These are phyloP conservation scores for Liodrosophila aerea DNA, from an alignment of 2,888 invertebrate species.

Conservation along the genomic window DNA sequence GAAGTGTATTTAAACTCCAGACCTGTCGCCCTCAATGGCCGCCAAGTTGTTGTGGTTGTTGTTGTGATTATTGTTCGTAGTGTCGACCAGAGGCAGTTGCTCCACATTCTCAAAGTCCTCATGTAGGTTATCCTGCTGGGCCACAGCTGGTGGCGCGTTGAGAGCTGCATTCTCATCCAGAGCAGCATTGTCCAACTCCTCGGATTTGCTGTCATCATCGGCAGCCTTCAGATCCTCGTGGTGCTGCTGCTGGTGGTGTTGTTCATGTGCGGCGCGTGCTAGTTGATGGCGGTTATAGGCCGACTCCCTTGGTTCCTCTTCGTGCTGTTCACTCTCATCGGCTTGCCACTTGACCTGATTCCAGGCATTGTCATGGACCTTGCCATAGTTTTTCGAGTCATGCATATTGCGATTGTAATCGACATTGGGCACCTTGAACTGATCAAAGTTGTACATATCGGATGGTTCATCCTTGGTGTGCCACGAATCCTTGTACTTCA, in stretches of 20 bases:
- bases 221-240: conserved; percentile 1
- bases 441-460: conserved; percentile 27
- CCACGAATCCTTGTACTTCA: conserved; percentile 26
- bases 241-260: conserved; percentile 7
- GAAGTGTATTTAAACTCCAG: conserved; percentile 17
- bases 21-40: conserved; percentile 55
- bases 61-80: conserved; percentile 1
- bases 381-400: too few relatives aligned
- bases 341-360: too few relatives aligned
- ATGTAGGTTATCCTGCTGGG: conserved; percentile 5
- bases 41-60: conserved; percentile 11
- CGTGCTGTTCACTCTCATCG: conserved; percentile 7
- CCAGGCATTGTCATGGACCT: too few relatives aligned
- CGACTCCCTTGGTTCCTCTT: not conserved
- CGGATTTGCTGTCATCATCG: too few relatives aligned
- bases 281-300: conserved; percentile 25
- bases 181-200: not conserved
- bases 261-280: conserved; percentile 8
- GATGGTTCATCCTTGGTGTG: conserved; percentile 11
- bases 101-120: conserved; percentile 17
- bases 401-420: too few relatives aligned
- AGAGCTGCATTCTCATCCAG: conserved; percentile 15
- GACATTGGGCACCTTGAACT: conserved; percentile 15
- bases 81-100: conserved; percentile 7
- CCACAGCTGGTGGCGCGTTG: conserved; percentile 2